phyloP scores from a whole-genome alignment of 2,888 invertebrate genomes.

The Furcula furcula region DNA sequence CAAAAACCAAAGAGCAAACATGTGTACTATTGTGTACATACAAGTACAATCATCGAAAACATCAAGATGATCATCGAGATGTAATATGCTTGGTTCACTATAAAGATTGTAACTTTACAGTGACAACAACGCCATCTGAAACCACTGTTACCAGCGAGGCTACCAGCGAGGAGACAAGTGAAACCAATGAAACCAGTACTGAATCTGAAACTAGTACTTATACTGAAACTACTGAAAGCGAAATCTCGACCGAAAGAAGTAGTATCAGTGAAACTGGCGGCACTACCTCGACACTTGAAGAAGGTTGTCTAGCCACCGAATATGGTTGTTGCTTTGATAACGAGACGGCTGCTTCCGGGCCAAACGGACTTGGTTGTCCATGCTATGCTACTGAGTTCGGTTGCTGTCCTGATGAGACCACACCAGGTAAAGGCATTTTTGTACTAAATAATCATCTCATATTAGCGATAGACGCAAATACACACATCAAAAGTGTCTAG shows the following conservation, averaged over 20 bases:
- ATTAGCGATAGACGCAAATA: no score
- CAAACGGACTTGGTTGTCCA: slow-evolving; percentile 84
- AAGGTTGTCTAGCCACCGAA: slow-evolving; percentile 74
- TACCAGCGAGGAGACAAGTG: slow-evolving; percentile 12
- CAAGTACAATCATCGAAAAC: no score
- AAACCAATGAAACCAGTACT: neutral
- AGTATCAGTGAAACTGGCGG: slow-evolving; percentile 8
- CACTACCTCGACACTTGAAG: slow-evolving; percentile 15
- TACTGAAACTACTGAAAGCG: neutral
- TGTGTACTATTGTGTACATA: no score
- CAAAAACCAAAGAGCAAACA: no score
- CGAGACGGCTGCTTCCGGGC: slow-evolving; percentile 82
- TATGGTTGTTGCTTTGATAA: slow-evolving; percentile 91
- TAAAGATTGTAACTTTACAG: no score
- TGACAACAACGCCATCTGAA: no score
- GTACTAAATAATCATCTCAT: no score
- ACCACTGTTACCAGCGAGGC: neutral
- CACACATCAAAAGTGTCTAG: no score
- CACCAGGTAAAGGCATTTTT: slow-evolving; percentile 83
- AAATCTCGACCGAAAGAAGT: neutral
- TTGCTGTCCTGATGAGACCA: slow-evolving; percentile 87
- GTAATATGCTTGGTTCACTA: no score
- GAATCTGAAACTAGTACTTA: slow-evolving; percentile 11
- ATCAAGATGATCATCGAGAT: no score
- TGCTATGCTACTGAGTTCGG: slow-evolving; percentile 84